These are phyloP conservation scores for Orthosia gracilis DNA, from an alignment of 2,888 invertebrate genomes.

Conservation along the genomic window DNA sequence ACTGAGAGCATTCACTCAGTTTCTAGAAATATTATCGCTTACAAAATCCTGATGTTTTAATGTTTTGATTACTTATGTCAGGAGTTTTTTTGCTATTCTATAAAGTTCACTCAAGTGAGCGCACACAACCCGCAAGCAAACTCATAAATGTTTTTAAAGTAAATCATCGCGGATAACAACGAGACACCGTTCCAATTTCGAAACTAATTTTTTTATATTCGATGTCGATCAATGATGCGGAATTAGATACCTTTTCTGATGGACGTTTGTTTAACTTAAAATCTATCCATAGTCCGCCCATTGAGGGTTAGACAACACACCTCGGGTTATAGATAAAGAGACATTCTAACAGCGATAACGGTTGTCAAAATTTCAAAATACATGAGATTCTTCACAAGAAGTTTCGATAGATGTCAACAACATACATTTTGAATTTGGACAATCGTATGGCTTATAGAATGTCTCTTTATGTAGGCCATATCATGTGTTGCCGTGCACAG, in stretches of 20 bases:
- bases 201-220: neutral
- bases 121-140: neutral
- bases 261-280: neutral
- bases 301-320: too few relatives aligned
- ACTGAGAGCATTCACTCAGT: too few relatives aligned
- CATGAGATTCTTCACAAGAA: too few relatives aligned
- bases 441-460: too few relatives aligned
- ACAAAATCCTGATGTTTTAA: neutral
- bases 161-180: neutral
- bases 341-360: too few relatives aligned
- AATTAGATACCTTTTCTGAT: neutral
- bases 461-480: too few relatives aligned
- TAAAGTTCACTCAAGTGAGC: neutral
- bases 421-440: too few relatives aligned
- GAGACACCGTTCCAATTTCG: neutral
- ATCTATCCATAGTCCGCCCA: neutral
- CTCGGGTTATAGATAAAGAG: too few relatives aligned
- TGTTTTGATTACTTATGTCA: neutral
- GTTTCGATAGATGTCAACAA: too few relatives aligned
- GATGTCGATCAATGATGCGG: neutral
- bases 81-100: neutral
- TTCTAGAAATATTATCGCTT: too few relatives aligned
- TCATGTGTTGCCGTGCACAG: too few relatives aligned
- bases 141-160: neutral
- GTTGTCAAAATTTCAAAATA: too few relatives aligned